Evolutionary conservation across 2,797 vertebrate species (phyloP), one percentile per base, ranked within the genome.

Genomic region (Anguilla obscura): DNA sequence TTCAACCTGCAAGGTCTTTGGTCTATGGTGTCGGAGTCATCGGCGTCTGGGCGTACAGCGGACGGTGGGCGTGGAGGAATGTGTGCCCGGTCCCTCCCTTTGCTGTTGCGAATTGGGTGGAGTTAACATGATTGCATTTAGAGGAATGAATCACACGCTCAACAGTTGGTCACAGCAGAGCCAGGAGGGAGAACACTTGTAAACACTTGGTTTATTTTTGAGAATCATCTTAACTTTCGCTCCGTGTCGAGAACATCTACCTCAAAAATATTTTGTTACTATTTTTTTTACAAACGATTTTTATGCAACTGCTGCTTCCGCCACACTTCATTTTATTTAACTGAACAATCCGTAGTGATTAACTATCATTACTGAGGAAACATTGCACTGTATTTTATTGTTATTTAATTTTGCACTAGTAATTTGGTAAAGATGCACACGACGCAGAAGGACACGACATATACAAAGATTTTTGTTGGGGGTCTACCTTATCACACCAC

Each of bases 391-490:
- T 87, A 80, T 45, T 82, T 33, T 30, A 58, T 52, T 48, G 74
- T 48, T 83, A 2, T 14, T 83, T 87, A 45, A n/a, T 76, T 71
- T 85, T 86, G 85, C 85, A 84, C 79, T 76, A 84, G 58, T 69
- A 66, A 79, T 45, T 60, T 89, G 91, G 90, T 91, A 91, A 98
- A 95, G 95, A 99, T 99, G 98, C 98, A 99, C 96, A 97, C 97
- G 88, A 97, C 97, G 71, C 98, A 99, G 97, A 99, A 98, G 95
- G 98, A 99, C 94, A 99, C 98, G 90, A 99, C 98, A 66, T 99
- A 96, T 95, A 99, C 98, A 91, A 99, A 99, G 96, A 99, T 99
- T 95, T 99, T 99, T 90, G 98, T 99, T 87, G 98, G 98, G 92
- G 98, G 98, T 87, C 96, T 99, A 50, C 98, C 98, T 82, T 99